These are phyloP conservation scores for Harpalus rufipes DNA, from an alignment of 2,888 invertebrate genomes.

Conservation along the genomic window DNA sequence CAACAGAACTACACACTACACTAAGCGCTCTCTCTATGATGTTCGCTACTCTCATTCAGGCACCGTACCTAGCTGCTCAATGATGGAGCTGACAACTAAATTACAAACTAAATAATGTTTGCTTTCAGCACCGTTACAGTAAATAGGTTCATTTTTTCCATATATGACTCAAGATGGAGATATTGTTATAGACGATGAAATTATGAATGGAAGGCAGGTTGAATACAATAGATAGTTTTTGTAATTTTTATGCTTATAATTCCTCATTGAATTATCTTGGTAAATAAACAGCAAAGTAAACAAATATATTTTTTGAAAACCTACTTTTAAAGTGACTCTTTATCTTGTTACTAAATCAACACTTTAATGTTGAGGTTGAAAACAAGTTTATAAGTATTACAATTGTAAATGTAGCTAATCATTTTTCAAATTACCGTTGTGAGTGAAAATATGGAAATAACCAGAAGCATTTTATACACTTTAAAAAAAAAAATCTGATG, in stretches of 20 bases:
- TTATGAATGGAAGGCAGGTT: background rate
- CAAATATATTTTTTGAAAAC: background rate
- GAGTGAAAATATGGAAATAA: too few species aligned
- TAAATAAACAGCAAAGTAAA: background rate
- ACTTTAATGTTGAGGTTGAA: too few species aligned
- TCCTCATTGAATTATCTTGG: background rate
- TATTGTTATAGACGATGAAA: background rate
- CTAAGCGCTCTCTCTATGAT: slow-evolving; percentile 52
- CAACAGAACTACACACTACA: slow-evolving; percentile 21
- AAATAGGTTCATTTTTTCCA: slow-evolving; percentile 45
- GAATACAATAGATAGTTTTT: background rate
- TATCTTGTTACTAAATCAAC: too few species aligned
- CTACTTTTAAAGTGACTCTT: too few species aligned
- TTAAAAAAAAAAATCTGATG: too few species aligned
- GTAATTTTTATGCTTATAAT: background rate
- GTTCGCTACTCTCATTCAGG: slow-evolving; percentile 23
- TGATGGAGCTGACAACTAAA: slow-evolving; percentile 52
- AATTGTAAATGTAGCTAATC: too few species aligned
- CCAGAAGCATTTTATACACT: too few species aligned
- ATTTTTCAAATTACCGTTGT: too few species aligned
- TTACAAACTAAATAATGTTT: slow-evolving; percentile 53
- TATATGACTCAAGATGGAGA: slow-evolving; percentile 7
- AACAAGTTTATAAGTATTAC: too few species aligned
- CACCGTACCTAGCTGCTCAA: slow-evolving; percentile 29
- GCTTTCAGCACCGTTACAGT: slow-evolving; percentile 42